Evolutionary conservation across 2,113 vertebrate species (phyloP).

Genomic region (Cheilinus undulatus): DNA sequence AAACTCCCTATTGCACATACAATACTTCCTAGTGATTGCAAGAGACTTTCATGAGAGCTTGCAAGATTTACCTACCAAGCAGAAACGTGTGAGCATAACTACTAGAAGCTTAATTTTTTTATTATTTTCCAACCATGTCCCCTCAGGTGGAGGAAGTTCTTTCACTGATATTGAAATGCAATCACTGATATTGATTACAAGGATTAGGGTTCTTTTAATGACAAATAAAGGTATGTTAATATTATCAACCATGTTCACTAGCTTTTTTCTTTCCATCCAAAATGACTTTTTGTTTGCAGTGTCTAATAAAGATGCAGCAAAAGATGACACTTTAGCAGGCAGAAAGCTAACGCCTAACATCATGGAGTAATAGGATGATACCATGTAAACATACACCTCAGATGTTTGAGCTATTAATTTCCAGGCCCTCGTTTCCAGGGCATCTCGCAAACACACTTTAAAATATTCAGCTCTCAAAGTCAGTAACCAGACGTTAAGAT

Average conservation of each 20-base stretch:
- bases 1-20: too few species aligned
- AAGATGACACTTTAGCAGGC: neutral
- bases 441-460: slow-evolving; percentile 7
- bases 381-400: too few species aligned
- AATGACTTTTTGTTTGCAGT: neutral
- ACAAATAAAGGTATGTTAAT: neutral
- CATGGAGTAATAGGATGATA: neutral
- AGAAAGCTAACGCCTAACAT: neutral
- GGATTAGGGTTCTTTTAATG: too few species aligned
- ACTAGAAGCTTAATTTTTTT: too few species aligned
- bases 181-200: too few species aligned
- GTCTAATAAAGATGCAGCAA: neutral
- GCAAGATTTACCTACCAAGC: too few species aligned
- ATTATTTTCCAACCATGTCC: too few species aligned
- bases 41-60: too few species aligned
- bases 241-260: neutral
- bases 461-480: neutral
- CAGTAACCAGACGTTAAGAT: slow-evolving; percentile 13
- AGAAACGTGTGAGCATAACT: too few species aligned
- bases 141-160: too few species aligned
- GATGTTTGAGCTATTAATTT: slow-evolving; percentile 12
- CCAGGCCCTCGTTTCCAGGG: slow-evolving; percentile 54
- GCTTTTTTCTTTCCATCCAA: neutral
- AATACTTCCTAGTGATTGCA: too few species aligned
- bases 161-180: too few species aligned